These are phyloP conservation scores for Drosophila biarmipes DNA, from an alignment of 1,140 invertebrate species.

Conservation along the genomic window DNA sequence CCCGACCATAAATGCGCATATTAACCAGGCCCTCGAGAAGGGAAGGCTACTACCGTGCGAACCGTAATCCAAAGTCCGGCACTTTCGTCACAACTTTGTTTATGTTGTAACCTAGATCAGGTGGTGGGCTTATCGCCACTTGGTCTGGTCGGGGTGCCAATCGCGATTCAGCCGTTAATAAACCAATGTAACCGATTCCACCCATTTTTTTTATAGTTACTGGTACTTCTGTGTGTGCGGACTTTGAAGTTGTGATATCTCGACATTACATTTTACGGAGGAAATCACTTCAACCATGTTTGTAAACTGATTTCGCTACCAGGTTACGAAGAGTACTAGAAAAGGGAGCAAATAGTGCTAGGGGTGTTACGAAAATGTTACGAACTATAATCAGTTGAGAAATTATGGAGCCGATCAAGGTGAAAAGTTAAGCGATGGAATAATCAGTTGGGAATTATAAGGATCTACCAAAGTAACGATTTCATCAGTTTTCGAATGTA, in stretches of 20 bases:
- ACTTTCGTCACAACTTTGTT: conserved; percentile 34
- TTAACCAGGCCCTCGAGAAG: conserved; percentile 22
- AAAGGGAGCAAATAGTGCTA: not conserved
- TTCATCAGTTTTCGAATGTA: conserved; percentile 1
- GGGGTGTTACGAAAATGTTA: not conserved
- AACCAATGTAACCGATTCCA: conserved; percentile 17
- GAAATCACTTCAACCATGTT: conserved; percentile 28
- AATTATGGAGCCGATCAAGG: not conserved
- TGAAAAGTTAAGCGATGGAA: not conserved
- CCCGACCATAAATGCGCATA: conserved; percentile 15
- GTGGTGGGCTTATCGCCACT: conserved; percentile 24
- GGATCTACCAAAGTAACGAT: not conserved
- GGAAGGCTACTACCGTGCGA: not conserved
- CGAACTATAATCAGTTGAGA: not conserved
- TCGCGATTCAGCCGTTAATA: conserved; percentile 22
- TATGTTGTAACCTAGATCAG: conserved; percentile 42
- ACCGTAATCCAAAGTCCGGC: conserved; percentile 29
- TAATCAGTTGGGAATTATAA: not conserved
- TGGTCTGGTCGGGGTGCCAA: conserved; percentile 9
- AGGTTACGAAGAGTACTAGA: conserved; percentile 3
- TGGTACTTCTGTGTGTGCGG: not conserved
- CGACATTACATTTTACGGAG: conserved; percentile 7
- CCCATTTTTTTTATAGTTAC: not conserved
- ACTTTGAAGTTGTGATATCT: conserved; percentile 25
- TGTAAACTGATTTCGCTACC: conserved; percentile 10